Evolutionary conservation across 2,888 invertebrate genomes (phyloP).

Genomic region (Microctonus brassicae): DNA sequence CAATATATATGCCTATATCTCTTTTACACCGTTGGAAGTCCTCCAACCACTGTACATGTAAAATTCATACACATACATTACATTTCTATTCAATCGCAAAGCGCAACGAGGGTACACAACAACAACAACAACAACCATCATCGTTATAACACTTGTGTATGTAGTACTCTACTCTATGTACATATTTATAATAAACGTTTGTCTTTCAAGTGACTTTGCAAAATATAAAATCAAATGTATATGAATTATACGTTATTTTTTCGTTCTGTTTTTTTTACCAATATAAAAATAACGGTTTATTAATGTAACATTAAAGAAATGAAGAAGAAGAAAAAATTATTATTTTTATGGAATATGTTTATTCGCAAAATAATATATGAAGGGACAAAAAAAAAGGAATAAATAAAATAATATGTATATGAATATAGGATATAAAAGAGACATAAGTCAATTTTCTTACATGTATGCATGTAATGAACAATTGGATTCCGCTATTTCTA

Average conservation of each 20-base stretch:
- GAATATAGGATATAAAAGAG: neutral
- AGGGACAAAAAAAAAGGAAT: neutral
- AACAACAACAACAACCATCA: conserved; percentile 10
- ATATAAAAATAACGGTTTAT: conserved; percentile 2
- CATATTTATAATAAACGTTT: conserved; percentile 16
- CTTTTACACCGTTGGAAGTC: conserved; percentile 26
- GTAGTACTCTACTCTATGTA: conserved; percentile 26
- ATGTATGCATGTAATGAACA: neutral
- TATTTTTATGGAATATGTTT: neutral
- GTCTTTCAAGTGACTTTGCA: conserved; percentile 18
- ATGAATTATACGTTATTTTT: too few relatives aligned
- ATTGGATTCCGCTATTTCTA: neutral
- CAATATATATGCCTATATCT: neutral
- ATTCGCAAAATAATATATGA: too few relatives aligned
- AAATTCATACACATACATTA: neutral
- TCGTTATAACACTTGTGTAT: conserved; percentile 1
- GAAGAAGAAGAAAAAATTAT: neutral
- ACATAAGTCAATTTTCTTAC: neutral
- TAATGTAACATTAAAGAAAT: neutral
- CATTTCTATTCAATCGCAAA: neutral
- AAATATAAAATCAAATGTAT: neutral
- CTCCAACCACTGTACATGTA: conserved; percentile 1
- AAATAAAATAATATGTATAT: neutral
- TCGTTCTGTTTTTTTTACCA: neutral
- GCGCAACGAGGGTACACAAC: neutral